Evolutionary conservation across 2,113 vertebrate genomes (phyloP).

Genomic region (Aplodontia rufa): DNA sequence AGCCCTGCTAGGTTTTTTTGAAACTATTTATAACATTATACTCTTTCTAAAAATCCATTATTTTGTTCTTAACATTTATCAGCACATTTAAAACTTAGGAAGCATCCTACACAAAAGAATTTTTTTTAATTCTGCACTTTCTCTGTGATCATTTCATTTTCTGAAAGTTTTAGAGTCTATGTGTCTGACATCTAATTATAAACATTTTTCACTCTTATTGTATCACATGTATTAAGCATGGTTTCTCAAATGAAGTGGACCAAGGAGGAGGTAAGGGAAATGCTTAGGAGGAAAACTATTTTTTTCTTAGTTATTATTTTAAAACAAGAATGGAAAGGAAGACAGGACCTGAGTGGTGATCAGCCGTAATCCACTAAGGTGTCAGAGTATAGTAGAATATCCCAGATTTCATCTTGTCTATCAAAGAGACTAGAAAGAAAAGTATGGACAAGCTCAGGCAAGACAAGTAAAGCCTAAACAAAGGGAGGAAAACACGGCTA

Average conservation of each 20-base stretch:
- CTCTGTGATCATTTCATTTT: not conserved
- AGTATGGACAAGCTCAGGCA: not conserved
- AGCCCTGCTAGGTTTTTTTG: constrained; percentile 63
- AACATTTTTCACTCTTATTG: not conserved
- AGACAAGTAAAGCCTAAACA: not conserved
- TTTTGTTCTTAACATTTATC: not conserved
- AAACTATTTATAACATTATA: constrained; percentile 30
- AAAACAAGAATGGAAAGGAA: not conserved
- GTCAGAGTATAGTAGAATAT: not conserved
- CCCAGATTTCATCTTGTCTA: not conserved
- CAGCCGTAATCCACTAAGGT: not conserved
- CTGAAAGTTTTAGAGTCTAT: not conserved
- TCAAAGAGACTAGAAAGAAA: constrained; percentile 26
- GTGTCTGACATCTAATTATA: not conserved
- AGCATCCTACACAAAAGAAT: not conserved
- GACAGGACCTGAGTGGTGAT: not conserved
- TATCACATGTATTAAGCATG: not conserved
- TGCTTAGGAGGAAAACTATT: not conserved
- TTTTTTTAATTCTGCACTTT: not conserved
- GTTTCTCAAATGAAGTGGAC: not conserved
- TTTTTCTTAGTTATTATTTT: constrained; percentile 31
- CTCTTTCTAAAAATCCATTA: constrained; percentile 67
- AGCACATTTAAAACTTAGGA: not conserved
- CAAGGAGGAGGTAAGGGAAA: constrained; percentile 4
- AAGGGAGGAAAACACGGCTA: not conserved